Conservation (phyloP, 92 coral and sea anemone species). For the Blastomussa wellsi region DNA sequence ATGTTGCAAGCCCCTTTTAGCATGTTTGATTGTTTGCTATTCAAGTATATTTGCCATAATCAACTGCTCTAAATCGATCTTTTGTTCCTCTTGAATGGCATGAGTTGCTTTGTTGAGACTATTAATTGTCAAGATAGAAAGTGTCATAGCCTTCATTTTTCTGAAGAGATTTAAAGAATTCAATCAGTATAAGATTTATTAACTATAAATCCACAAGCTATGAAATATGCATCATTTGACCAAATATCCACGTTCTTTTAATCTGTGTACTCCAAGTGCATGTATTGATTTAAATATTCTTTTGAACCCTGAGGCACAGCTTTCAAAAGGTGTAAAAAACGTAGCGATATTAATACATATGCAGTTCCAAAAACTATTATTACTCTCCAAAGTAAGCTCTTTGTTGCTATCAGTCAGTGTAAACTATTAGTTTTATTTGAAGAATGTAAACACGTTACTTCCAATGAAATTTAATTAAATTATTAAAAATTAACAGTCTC, state of each 20-base stretch:
- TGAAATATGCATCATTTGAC: slow-evolving; percentile 10
- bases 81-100: not conserved
- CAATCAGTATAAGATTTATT: not conserved
- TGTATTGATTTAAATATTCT: not conserved
- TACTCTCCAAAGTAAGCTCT: not conserved
- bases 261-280: not conserved
- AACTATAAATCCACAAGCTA: not conserved
- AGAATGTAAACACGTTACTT: not conserved
- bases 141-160: not conserved
- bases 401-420: not conserved
- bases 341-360: too few species aligned
- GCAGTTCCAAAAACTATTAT: too few species aligned
- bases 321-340: too few species aligned
- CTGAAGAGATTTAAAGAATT: not conserved
- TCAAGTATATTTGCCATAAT: slow-evolving; percentile 7
- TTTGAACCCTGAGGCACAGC: not conserved
- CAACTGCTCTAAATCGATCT: not conserved
- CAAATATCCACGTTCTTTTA: not conserved
- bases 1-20: not conserved
- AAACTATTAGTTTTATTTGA: not conserved
- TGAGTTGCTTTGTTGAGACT: not conserved
- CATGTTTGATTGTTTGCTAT: slow-evolving; percentile 5
- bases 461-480: not conserved
- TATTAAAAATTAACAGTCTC: slow-evolving; percentile 2
- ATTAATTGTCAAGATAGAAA: not conserved